Evolutionary conservation across 1,140 invertebrate species (phyloP), one percentile per base, ranked within the genome.

Genomic region (Chlorops oryzae): DNA sequence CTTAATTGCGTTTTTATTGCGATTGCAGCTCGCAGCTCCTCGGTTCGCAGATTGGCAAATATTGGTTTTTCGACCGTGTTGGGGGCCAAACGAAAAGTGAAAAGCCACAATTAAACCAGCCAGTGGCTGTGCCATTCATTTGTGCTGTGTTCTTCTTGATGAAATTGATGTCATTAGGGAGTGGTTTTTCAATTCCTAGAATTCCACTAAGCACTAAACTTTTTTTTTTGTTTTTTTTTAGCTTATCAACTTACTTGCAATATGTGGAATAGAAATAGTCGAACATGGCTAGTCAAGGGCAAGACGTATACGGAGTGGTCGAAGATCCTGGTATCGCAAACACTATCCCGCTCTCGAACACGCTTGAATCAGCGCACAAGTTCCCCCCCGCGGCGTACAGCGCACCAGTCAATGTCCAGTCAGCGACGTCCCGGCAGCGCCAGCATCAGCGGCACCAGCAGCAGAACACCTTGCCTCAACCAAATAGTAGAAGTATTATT

Each of bases 401-500:
- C n/a, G n/a, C n/a, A n/a, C n/a, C n/a, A n/a, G n/a, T n/a, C n/a
- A n/a, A n/a, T n/a, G n/a, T n/a, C n/a, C n/a, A n/a, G n/a, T n/a
- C n/a, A n/a, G n/a, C n/a, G n/a, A n/a, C n/a, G n/a, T n/a, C n/a
- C n/a, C n/a, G n/a, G n/a, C n/a, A n/a, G n/a, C n/a, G n/a, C n/a
- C n/a, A n/a, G n/a, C n/a, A n/a, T n/a, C n/a, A n/a, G n/a, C n/a
- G n/a, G n/a, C 40, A 42, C 56, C 38, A 42, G 18, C 22, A 59
- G 63, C 46, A 47, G 54, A 50, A 35, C 40, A 24, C 38, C 58
- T 59, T 55, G 59, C 50, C 54, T 56, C 58, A 56, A 69, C 65
- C 65, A 69, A 69, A 69, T 69, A 69, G 42, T 69, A 69, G 65
- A 61, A 69, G 65, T 69, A 68, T 68, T 69, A 69, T 57, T 69